Conservation (phyloP, 2,888 invertebrate genomes). For the Tribolium freemani region DNA sequence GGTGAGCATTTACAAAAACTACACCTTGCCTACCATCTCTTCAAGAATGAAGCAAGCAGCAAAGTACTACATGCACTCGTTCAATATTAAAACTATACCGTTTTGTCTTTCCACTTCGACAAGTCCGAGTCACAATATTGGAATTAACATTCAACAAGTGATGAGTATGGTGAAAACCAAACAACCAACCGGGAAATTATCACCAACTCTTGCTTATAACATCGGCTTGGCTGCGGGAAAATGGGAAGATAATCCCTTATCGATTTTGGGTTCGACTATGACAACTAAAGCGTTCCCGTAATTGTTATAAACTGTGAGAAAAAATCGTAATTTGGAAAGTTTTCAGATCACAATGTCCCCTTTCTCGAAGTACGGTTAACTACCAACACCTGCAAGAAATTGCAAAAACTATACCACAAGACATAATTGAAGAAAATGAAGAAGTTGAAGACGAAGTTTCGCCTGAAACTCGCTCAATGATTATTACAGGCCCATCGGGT, state of each 20-base stretch:
- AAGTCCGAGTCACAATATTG: conserved; percentile 76
- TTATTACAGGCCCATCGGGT: conserved; percentile 59
- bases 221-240: conserved; percentile 66
- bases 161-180: conserved; percentile 63
- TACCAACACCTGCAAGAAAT: conserved; percentile 65
- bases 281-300: conserved; percentile 55
- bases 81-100: conserved; percentile 70
- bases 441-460: conserved; percentile 50
- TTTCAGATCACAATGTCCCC: conserved; percentile 58
- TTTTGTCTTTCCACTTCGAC: conserved; percentile 75
- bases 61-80: conserved; percentile 69
- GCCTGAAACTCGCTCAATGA: conserved; percentile 50
- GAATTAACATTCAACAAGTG: conserved; percentile 76
- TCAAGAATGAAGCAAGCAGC: conserved; percentile 76
- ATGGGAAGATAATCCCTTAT: conserved; percentile 59
- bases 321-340: not conserved
- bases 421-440: conserved; percentile 56
- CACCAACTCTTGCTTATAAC: conserved; percentile 67
- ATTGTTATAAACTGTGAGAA: not conserved
- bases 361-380: conserved; percentile 60
- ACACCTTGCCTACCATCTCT: conserved; percentile 77
- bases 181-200: conserved; percentile 64
- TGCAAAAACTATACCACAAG: conserved; percentile 64
- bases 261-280: conserved; percentile 62
- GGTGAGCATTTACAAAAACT: conserved; percentile 59